These are phyloP conservation scores for Drosophila hamatofila DNA, from an alignment of 2,888 invertebrate genomes.

Conservation along the genomic window DNA sequence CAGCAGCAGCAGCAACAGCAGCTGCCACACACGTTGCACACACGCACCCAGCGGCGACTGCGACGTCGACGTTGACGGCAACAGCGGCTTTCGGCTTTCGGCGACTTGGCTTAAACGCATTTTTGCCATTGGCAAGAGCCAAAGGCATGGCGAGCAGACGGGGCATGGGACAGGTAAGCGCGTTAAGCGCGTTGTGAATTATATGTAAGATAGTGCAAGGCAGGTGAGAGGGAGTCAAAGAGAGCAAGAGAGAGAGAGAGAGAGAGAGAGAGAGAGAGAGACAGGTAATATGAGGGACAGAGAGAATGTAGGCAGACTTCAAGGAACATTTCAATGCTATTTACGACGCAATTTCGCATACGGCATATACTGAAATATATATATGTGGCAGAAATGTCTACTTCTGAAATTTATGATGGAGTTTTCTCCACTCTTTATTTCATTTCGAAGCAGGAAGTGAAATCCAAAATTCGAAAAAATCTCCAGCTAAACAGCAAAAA, in stretches of 20 bases:
- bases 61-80: slow-evolving; percentile 28
- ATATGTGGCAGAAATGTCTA: slow-evolving; percentile 38
- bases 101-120: slow-evolving; percentile 79
- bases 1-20: slow-evolving; percentile 45
- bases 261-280: not conserved
- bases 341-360: slow-evolving; percentile 62
- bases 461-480: slow-evolving; percentile 7
- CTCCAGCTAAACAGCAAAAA: not conserved
- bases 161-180: slow-evolving; percentile 34
- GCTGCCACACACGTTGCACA: slow-evolving; percentile 76
- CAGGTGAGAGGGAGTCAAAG: not conserved
- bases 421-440: slow-evolving; percentile 29
- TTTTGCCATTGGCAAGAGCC: slow-evolving; percentile 64
- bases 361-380: slow-evolving; percentile 14
- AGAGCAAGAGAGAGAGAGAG: not conserved
- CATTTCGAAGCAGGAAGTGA: slow-evolving; percentile 31
- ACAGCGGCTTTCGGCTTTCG: slow-evolving; percentile 51
- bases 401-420: slow-evolving; percentile 43
- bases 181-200: slow-evolving; percentile 72
- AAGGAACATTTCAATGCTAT: slow-evolving; percentile 52
- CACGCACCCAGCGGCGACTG: slow-evolving; percentile 59
- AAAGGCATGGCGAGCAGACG: not conserved
- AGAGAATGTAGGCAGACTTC: slow-evolving; percentile 43
- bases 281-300: not conserved
- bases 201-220: slow-evolving; percentile 61